Percentiles rank a stretch among this genome's conserved stretches.
These are phyloP conservation scores for Holothuria leucospilota DNA, from an alignment of 53 echinoderm and acorn worm genomes.

Conservation along the genomic window DNA sequence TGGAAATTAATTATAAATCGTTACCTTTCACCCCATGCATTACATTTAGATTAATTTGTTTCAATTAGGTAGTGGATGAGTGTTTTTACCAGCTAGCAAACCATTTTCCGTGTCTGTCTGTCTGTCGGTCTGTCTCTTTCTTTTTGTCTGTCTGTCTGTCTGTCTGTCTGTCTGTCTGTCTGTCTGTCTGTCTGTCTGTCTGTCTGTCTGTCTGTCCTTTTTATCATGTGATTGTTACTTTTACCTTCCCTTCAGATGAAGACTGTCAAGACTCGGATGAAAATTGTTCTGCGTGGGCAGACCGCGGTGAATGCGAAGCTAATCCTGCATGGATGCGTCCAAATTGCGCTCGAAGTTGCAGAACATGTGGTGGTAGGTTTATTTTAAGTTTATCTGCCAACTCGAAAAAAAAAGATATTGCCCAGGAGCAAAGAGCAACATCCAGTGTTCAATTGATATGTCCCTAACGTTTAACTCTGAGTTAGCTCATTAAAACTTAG, in stretches of 20 bases:
- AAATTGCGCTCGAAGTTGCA: slow-evolving; percentile 79
- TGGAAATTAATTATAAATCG: no score
- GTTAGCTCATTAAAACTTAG: no score
- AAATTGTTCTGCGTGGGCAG: slow-evolving; percentile 82
- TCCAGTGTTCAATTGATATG: no score
- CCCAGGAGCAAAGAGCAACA: no score
- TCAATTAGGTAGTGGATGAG: no score
- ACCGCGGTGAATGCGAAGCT: slow-evolving; percentile 80
- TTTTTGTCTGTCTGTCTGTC: not conserved
- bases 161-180: not conserved
- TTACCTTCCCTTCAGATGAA: not conserved
- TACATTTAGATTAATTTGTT: no score
- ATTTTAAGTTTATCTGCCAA: not conserved
- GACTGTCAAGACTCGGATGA: slow-evolving; percentile 69
- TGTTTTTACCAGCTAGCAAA: no score
- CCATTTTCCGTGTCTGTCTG: no score
- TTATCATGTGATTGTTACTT: not conserved
- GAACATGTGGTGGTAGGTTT: slow-evolving; percentile 67
- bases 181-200: not conserved
- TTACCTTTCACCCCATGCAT: no score
- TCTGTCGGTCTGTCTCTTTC: not conserved
- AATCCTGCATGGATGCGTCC: slow-evolving; percentile 86
- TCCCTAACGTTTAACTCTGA: no score
- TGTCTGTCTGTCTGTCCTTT: not conserved
- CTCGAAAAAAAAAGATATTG: no score